phyloP scores from a whole-genome alignment of 2,797 vertebrate species.

The Mus minutoides region DNA sequence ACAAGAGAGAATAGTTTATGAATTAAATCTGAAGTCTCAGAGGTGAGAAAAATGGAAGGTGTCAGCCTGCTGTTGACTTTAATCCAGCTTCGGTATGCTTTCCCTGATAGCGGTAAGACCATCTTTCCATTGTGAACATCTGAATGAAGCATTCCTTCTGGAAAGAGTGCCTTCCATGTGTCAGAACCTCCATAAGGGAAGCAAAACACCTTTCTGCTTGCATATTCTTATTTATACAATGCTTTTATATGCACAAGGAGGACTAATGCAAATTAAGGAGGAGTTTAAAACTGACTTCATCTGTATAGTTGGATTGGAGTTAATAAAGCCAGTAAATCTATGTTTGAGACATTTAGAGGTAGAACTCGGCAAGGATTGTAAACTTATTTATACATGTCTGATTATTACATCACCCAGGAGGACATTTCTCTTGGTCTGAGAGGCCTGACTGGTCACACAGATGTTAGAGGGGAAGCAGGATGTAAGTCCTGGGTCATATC shows the following conservation, averaged over 20 bases:
- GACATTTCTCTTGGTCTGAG: background rate
- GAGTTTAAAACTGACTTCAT: slow-evolving; percentile 4
- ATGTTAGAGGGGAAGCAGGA: background rate
- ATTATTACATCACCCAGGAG: background rate
- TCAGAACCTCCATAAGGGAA: background rate
- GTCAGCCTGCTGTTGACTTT: background rate
- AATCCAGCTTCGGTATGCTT: background rate
- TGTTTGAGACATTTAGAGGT: background rate
- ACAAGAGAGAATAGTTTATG: background rate
- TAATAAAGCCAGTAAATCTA: background rate
- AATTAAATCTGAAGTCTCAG: slow-evolving; percentile 31
- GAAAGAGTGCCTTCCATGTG: background rate
- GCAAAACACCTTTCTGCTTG: background rate
- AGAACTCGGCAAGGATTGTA: background rate
- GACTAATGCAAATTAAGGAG: background rate
- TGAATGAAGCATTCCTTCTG: slow-evolving; percentile 19
- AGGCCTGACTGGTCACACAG: background rate
- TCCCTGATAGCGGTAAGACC: background rate
- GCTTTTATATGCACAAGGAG: slow-evolving; percentile 16
- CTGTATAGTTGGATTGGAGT: background rate
- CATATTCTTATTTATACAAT: background rate
- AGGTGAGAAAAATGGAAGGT: background rate
- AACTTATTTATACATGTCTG: background rate
- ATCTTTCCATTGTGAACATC: background rate
- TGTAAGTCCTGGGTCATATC: background rate